Evolutionary conservation across 2,113 vertebrate species (phyloP).

Genomic region (Ptyas mucosa): DNA sequence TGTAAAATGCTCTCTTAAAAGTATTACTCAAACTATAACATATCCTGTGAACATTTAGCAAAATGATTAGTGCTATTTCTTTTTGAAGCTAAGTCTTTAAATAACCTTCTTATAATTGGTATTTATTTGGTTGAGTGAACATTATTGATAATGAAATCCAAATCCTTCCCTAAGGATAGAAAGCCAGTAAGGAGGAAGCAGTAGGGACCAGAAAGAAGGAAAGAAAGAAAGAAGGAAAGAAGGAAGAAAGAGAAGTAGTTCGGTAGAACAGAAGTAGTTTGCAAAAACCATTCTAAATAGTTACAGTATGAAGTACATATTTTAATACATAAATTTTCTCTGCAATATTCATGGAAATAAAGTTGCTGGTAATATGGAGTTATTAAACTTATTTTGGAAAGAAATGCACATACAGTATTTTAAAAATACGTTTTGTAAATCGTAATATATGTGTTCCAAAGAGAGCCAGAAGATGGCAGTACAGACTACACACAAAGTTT

Average conservation of each 20-base stretch:
- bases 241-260: background rate
- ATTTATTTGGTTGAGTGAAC: background rate
- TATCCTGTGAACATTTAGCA: background rate
- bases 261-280: background rate
- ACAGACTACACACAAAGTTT: slow-evolving; percentile 47
- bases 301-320: background rate
- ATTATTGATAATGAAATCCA: background rate
- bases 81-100: background rate
- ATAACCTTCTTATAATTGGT: background rate
- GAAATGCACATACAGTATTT: background rate
- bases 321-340: background rate
- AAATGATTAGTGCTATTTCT: background rate
- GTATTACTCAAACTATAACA: background rate
- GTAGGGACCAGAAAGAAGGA: background rate
- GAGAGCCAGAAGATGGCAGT: slow-evolving; percentile 64
- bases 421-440: background rate
- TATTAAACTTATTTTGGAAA: background rate
- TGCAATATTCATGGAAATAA: background rate
- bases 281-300: background rate
- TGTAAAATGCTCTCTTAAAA: background rate
- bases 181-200: background rate
- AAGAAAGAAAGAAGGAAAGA: no score
- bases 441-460: slow-evolving; percentile 1
- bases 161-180: background rate
- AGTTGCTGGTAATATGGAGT: background rate